Evolutionary conservation across 2,797 vertebrate genomes (phyloP).

Genomic region (Lacerta agilis): DNA sequence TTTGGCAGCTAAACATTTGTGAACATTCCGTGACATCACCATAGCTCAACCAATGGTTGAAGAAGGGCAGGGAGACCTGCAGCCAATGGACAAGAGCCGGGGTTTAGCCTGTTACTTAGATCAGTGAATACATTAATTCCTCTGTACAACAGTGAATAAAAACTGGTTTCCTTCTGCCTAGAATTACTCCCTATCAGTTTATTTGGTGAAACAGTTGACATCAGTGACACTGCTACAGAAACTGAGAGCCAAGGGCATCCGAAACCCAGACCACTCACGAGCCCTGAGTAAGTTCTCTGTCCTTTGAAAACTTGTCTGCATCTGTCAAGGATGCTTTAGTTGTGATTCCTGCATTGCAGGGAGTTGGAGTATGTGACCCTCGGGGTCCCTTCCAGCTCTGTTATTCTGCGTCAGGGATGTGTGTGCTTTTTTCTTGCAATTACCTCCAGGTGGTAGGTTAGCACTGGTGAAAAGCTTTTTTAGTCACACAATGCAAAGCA

Average conservation of each 20-base stretch:
- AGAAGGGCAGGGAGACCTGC: background rate
- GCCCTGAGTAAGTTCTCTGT: slow-evolving; percentile 75
- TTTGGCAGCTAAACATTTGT: background rate
- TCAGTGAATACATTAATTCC: background rate
- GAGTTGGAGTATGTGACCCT: too few relatives aligned
- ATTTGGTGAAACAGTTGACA: slow-evolving; percentile 82
- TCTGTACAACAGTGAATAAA: background rate
- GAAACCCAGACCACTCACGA: slow-evolving; percentile 80
- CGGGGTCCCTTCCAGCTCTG: too few relatives aligned
- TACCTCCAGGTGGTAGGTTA: background rate
- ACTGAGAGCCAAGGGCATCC: slow-evolving; percentile 80
- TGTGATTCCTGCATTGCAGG: too few relatives aligned
- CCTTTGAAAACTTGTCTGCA: background rate
- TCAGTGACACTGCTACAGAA: slow-evolving; percentile 79
- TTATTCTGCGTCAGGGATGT: too few relatives aligned
- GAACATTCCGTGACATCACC: background rate
- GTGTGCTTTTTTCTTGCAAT: background rate
- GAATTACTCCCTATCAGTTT: slow-evolving; percentile 82
- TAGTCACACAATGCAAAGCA: too few relatives aligned
- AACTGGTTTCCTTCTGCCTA: slow-evolving; percentile 14
- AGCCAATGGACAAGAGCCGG: background rate
- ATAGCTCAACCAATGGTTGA: background rate
- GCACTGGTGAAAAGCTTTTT: background rate
- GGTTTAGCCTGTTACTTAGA: background rate
- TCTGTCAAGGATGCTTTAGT: background rate